phyloP scores from a whole-genome alignment of 2,797 vertebrate species.

The Pangasius djambal region DNA sequence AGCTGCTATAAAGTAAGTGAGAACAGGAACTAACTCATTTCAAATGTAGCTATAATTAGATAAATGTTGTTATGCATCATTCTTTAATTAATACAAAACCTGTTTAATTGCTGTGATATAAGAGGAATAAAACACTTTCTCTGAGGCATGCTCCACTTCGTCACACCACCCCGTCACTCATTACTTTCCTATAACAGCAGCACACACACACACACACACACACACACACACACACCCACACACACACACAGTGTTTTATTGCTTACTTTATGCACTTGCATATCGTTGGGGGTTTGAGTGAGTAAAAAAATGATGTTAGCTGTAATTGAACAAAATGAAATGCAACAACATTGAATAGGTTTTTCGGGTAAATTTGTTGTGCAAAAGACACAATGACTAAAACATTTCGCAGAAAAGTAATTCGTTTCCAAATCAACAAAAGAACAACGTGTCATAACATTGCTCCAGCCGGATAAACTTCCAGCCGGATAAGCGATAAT shows the following conservation, averaged over 20 bases:
- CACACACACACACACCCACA: background rate
- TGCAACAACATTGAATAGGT: background rate
- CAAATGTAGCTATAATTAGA: background rate
- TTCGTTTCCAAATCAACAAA: constrained; percentile 31
- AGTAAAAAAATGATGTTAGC: background rate
- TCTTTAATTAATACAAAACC: background rate
- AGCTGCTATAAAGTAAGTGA: background rate
- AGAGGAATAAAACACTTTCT: background rate
- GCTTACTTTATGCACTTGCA: background rate
- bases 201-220: background rate
- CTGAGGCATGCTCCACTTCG: background rate
- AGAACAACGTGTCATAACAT: constrained; percentile 37
- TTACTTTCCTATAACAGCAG: background rate
- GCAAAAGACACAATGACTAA: background rate
- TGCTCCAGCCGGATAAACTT: constrained; percentile 39
- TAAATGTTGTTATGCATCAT: background rate
- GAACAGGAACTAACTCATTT: background rate
- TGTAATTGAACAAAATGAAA: background rate
- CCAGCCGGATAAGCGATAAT: constrained; percentile 47
- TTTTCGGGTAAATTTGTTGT: background rate
- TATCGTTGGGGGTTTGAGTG: background rate
- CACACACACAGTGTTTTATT: background rate
- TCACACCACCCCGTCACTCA: background rate
- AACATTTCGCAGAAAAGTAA: background rate
- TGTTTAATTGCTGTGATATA: background rate